Evolutionary conservation across 2,888 invertebrate genomes (phyloP), one percentile per base, ranked within the genome.

Genomic region (Onchidella celtica): DNA sequence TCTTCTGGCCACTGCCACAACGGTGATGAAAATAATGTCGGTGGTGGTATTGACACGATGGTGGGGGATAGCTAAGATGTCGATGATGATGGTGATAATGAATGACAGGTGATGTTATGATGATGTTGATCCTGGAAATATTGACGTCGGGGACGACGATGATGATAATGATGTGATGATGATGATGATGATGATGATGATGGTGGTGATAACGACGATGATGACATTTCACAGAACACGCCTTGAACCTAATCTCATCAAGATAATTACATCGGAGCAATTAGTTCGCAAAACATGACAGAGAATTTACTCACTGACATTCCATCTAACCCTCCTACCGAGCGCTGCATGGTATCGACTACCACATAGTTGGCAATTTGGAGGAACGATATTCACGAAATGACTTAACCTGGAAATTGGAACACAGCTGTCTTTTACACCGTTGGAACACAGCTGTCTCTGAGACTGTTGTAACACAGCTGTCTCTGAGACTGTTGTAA

Each of bases 101-200:
- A 27, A 6, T 47, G 47, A 11, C 9, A 47, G 47, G 17, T 47
- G 47, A 47, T 47, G 47, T 11, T 47, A n/a, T n/a, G 47, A 47
- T 17, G 47, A 47, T 6, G 47, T 11, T 47, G 47, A 47, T 47
- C 9, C 6, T 61, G 61, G n/a, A 14, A n/a, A 24, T 61, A 27
- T 14, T 61, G 61, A 61, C n/a, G n/a, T 6, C n/a, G n/a, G n/a
- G 4, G 61, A 27, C 47, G 6, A 17, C 17, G 47, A 47, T 47
- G 47, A 47, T 47, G 47, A 47, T 47, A 17, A 47, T 47, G 47
- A 47, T 47, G n/a, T n/a, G 47, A 47, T 17, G 47, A 47, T 6
- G 47, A 47, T 47, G 47, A 47, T 47, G 47, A 61, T 61, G 61
- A 61, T 61, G 61, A 24, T 61, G n/a, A 61, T 61, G 61, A 61